phyloP scores from a whole-genome alignment of 2,797 vertebrate genomes.

The Lophius americanus region DNA sequence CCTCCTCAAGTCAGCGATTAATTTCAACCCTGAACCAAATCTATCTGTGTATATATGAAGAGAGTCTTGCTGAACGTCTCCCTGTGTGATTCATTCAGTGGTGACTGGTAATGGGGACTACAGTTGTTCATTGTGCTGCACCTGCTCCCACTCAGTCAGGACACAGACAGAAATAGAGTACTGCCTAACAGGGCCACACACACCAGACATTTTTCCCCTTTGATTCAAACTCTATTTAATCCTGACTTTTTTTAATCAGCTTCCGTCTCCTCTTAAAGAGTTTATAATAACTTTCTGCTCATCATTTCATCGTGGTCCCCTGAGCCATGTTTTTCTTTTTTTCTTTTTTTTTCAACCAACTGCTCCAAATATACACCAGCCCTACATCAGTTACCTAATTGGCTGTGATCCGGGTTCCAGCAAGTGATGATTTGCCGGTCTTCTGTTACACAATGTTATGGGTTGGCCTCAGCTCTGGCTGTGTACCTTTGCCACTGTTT shows the following conservation, averaged over 20 bases:
- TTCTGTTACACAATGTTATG: constrained; percentile 27
- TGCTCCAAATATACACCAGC: constrained; percentile 57
- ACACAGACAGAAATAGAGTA: constrained; percentile 77
- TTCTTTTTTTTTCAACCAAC: constrained; percentile 65
- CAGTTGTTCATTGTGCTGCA: constrained; percentile 81
- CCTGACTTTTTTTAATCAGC: neutral
- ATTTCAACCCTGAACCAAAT: neutral
- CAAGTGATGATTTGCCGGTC: constrained; percentile 34
- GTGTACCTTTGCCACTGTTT: constrained; percentile 33
- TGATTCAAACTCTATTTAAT: constrained; percentile 16
- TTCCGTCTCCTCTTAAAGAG: neutral
- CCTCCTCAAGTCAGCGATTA: neutral
- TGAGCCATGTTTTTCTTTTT: neutral
- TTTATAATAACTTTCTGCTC: neutral
- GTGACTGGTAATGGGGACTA: constrained; percentile 32
- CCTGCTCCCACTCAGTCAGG: constrained; percentile 77
- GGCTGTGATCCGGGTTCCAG: no score
- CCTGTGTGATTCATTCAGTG: constrained; percentile 39
- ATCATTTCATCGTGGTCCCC: constrained; percentile 17
- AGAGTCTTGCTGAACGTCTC: constrained; percentile 15
- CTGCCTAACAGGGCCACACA: constrained; percentile 49
- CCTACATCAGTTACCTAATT: constrained; percentile 29
- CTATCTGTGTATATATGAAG: neutral
- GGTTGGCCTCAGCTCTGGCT: neutral
- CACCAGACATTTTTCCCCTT: constrained; percentile 49